Percentiles rank a stretch among this genome's conserved stretches.
Evolutionary conservation across 2,888 invertebrate species (phyloP).

Genomic region (Aleiodes alternator): DNA sequence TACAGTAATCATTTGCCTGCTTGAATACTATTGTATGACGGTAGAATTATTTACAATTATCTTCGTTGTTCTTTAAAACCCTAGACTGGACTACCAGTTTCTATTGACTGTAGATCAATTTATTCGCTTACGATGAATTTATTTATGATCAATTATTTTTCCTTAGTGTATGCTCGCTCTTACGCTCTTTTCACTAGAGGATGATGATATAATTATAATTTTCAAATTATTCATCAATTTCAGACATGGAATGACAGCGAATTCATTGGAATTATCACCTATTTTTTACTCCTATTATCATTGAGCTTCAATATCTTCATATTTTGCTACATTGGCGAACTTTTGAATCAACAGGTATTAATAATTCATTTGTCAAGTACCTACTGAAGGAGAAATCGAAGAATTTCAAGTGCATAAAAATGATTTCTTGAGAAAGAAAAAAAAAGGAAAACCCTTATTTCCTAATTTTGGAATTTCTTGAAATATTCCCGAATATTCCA

Average conservation of each 20-base stretch:
- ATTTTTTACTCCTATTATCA: conserved; percentile 61
- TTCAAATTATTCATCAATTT: conserved; percentile 43
- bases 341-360: conserved; percentile 46
- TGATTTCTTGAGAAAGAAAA: too few species aligned
- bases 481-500: too few species aligned
- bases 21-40: conserved; percentile 68
- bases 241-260: conserved; percentile 66
- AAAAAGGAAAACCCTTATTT: too few species aligned
- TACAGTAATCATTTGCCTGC: conserved; percentile 68
- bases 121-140: neutral
- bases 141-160: neutral
- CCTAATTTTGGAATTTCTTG: too few species aligned
- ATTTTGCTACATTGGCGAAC: conserved; percentile 60
- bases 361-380: too few species aligned
- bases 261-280: conserved; percentile 62
- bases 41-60: conserved; percentile 53
- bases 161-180: neutral
- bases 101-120: neutral
- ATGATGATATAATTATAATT: neutral
- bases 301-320: conserved; percentile 68
- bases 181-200: too few species aligned
- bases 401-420: too few species aligned
- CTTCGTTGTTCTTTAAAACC: neutral
- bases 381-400: too few species aligned
- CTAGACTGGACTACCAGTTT: neutral